Conservation (phyloP, 1,140 invertebrate species). For the Halesus radiatus region DNA sequence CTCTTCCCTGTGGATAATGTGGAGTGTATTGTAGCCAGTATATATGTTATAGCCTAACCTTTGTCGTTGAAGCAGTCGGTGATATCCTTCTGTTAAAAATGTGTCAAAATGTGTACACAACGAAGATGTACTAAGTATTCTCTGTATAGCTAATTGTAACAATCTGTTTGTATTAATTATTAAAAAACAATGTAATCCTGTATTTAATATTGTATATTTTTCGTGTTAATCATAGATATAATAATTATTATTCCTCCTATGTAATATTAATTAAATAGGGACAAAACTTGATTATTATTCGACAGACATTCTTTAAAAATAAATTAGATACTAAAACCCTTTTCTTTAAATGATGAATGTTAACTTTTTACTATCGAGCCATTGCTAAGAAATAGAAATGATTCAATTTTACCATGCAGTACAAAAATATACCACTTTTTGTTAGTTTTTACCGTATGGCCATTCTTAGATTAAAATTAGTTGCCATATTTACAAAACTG, state of each 20-base stretch:
- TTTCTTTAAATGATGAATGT: background rate
- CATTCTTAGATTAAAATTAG: background rate
- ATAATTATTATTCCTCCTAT: background rate
- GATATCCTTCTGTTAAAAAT: slow-evolving; percentile 4
- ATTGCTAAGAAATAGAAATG: background rate
- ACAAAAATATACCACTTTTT: slow-evolving; percentile 25
- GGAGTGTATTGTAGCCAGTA: too few relatives aligned
- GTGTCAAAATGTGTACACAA: slow-evolving; percentile 24
- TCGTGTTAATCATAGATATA: slow-evolving; percentile 32
- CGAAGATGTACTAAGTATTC: slow-evolving; percentile 1
- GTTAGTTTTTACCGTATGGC: slow-evolving; percentile 1
- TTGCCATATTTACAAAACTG: slow-evolving; percentile 22
- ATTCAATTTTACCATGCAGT: slow-evolving; percentile 15
- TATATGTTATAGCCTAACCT: background rate
- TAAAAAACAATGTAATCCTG: background rate
- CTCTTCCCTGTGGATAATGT: too few relatives aligned
- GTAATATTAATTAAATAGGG: too few relatives aligned
- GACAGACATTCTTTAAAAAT: too few relatives aligned
- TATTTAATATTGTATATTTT: slow-evolving; percentile 37
- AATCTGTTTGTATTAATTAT: slow-evolving; percentile 18
- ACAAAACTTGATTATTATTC: too few relatives aligned
- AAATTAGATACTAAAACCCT: too few relatives aligned
- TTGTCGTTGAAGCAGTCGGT: background rate
- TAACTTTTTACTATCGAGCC: background rate
- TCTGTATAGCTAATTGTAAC: slow-evolving; percentile 32